Evolutionary conservation across 2,797 vertebrate genomes (phyloP), one percentile per base, ranked within the genome.

Genomic region (Cheirogaleus major): DNA sequence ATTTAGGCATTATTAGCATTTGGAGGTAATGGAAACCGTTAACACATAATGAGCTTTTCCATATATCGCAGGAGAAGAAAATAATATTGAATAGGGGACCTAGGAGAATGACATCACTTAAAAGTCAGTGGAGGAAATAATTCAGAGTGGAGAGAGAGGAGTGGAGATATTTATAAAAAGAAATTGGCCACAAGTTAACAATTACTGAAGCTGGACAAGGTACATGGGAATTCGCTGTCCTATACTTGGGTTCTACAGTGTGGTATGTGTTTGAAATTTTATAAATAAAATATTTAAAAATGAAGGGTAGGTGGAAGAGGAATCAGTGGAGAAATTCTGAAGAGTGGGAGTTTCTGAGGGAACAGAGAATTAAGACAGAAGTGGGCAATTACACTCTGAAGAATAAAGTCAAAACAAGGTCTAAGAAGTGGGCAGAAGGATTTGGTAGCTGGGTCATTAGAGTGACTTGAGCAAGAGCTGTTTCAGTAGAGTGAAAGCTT

Each of bases 241-340:
- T 81, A 55, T 22, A 73, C 18, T 59, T 84, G 65, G 12, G 25
- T 43, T 91, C 48, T 27, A 35, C 43, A 93, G 12, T 73, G 84
- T 69, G 30, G 14, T 50, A 45, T 93, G 4, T 57, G 45, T 81
- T 94, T 94, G 23, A 95, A 89, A 89, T 69, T 72, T 92, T 75
- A 84, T 27, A 91, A 73, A 88, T 32, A 91, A 92, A 73, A 61
- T 35, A 50, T n/a, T 80, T 92, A 61, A 61, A 94, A 75, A 84
- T 41, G 41, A 79, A 32, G 12, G 57, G 12, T 7, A 55, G 25
- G 35, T 80, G 5, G 20, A 61, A 7, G 9, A 80, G 14, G 9
- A 76, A 79, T 75, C 38, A 32, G 11, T 80, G 59, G 81, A 80
- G 12, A n/a, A 67, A 35, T 92, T 92, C 70, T 90, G 41, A 59